phyloP scores from a whole-genome alignment of 2,113 vertebrate species.

The Piprites chloris region DNA sequence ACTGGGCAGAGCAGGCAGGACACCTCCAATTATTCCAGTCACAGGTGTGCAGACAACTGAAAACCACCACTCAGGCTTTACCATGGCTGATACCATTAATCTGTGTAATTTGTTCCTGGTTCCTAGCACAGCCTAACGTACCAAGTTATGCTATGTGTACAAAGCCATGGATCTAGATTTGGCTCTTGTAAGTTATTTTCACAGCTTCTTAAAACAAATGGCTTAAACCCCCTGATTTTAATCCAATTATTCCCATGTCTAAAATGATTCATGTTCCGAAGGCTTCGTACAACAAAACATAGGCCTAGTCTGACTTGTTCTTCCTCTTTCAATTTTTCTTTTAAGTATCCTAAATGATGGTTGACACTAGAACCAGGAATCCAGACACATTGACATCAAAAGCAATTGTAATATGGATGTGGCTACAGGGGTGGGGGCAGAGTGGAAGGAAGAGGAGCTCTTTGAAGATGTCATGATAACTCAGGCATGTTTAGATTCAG shows the following conservation, averaged over 20 bases:
- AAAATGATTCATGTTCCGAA: slow-evolving; percentile 1
- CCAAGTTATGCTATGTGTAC: background rate
- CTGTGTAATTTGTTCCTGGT: background rate
- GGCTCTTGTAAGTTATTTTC: background rate
- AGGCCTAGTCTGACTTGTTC: slow-evolving; percentile 14
- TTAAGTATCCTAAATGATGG: slow-evolving; percentile 28
- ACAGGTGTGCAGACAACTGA: background rate
- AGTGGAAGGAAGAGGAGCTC: slow-evolving; percentile 66
- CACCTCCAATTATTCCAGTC: background rate
- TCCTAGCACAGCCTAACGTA: background rate
- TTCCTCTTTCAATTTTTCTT: slow-evolving; percentile 59
- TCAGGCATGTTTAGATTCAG: slow-evolving; percentile 56
- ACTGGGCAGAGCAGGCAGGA: background rate
- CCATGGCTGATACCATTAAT: background rate
- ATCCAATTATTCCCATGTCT: background rate
- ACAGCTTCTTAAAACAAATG: background rate
- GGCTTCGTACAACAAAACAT: background rate
- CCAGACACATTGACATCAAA: slow-evolving; percentile 64
- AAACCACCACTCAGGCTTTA: background rate
- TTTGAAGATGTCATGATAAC: slow-evolving; percentile 68
- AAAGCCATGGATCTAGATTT: background rate
- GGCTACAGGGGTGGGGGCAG: slow-evolving; percentile 50
- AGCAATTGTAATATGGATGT: slow-evolving; percentile 53
- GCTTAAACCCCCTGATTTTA: background rate
- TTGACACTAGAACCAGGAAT: slow-evolving; percentile 48